Evolutionary conservation across 2,113 vertebrate species (phyloP), one percentile per base, ranked within the genome.

Genomic region (Uropsilus gracilis): DNA sequence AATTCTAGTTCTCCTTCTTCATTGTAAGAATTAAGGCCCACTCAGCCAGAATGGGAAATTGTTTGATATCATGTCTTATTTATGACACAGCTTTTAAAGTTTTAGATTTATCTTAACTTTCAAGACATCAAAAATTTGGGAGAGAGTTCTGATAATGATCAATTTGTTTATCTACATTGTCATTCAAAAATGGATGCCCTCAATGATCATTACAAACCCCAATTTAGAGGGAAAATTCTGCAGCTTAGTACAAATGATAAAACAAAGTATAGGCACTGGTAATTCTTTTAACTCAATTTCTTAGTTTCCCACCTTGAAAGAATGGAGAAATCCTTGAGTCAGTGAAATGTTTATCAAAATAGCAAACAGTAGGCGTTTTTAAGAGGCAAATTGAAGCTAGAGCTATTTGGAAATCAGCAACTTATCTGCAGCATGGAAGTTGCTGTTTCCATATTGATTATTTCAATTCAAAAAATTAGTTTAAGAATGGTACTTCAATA

Each of bases 391-490:
- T 9, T 91, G 55, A 92, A 94, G 50, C 28, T 26, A 71, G 22
- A 90, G 32, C n/a, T 93, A 8, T 93, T 91, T 63, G 10, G 57
- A 92, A 93, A 75, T 86, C 42, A 91, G 18, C 48, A 81, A 80
- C 5, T 2, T 89, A 26, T 69, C 14, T 59, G 22, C 22, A 89
- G 64, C 14, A 89, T 32, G 5, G 39, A 89, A 92, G 48, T 32
- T 92, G 55, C 66, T 73, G 53, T 75, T 95, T 75, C 61, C 42
- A 61, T 91, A 85, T 55, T 92, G 76, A 77, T 91, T 39, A 86
- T 90, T 86, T 91, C 71, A 80, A 55, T 83, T 88, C 37, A 72
- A 75, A 53, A 42, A 77, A 92, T 81, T 73, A 76, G 26, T 88
- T 80, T 96, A 37, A 63, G 42, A 91, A 82, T 42, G 76, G 16